Conservation (phyloP, 2,888 invertebrate species). For the Hyposoter dolosus region DNA sequence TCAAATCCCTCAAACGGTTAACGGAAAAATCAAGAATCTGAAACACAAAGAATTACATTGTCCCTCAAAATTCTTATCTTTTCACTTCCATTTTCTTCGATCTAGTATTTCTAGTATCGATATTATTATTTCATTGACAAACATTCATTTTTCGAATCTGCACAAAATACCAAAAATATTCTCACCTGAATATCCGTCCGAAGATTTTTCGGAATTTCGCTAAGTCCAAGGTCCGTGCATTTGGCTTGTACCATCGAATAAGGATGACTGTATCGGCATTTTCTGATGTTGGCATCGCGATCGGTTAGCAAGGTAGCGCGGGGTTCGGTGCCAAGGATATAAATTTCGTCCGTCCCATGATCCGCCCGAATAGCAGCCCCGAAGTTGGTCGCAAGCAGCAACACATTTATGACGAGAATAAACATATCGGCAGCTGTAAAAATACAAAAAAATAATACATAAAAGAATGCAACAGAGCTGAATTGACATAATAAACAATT, state of each 20-base stretch:
- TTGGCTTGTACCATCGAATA: conserved; percentile 87
- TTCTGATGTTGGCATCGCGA: conserved; percentile 73
- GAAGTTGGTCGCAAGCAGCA: conserved; percentile 72
- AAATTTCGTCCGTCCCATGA: conserved; percentile 59
- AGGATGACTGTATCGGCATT: conserved; percentile 86
- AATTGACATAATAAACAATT: neutral
- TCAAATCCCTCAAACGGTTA: conserved; percentile 86
- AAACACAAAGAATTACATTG: conserved; percentile 72
- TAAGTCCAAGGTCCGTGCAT: conserved; percentile 85
- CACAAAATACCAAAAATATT: neutral
- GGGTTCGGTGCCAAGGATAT: conserved; percentile 65
- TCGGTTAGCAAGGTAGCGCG: conserved; percentile 73
- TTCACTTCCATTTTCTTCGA: neutral
- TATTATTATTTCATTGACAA: too few species aligned
- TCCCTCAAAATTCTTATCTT: neutral
- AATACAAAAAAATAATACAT: conserved; percentile 15
- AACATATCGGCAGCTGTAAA: conserved; percentile 67
- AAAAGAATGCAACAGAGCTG: neutral
- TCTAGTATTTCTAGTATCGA: too few species aligned
- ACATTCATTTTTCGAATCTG: too few species aligned
- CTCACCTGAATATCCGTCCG: conserved; percentile 86
- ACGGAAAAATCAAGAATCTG: conserved; percentile 87
- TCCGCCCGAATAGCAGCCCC: conserved; percentile 61
- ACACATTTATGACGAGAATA: conserved; percentile 69
- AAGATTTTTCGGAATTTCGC: conserved; percentile 85